Conservation (phyloP, 2,113 vertebrate species). For the Hippocampus barbouri region DNA sequence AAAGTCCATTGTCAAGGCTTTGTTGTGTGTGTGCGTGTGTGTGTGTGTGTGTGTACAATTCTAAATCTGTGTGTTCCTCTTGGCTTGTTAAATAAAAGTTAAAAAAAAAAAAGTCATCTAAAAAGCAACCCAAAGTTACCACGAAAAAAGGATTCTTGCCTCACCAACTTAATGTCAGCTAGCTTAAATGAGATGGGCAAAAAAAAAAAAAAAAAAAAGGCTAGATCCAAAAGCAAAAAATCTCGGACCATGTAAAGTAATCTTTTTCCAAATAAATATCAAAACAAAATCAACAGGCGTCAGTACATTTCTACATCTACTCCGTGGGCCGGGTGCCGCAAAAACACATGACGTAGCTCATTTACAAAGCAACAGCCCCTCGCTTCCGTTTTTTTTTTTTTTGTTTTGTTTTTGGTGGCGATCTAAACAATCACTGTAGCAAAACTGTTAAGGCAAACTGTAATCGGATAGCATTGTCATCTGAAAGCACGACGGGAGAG, state of each 20-base stretch:
- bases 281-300: slow-evolving; percentile 83
- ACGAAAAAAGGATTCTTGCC: slow-evolving; percentile 35
- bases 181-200: slow-evolving; percentile 81
- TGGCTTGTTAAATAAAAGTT: slow-evolving; percentile 75
- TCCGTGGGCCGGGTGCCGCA: slow-evolving; percentile 67
- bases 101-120: slow-evolving; percentile 67
- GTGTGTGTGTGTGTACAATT: slow-evolving; percentile 68
- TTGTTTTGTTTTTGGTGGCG: slow-evolving; percentile 54
- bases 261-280: slow-evolving; percentile 84
- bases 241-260: slow-evolving; percentile 77
- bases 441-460: slow-evolving; percentile 97
- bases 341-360: slow-evolving; percentile 84
- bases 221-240: slow-evolving; percentile 87
- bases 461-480: slow-evolving; percentile 78
- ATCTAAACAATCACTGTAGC: slow-evolving; percentile 80
- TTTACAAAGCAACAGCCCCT: slow-evolving; percentile 87
- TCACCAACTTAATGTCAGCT: slow-evolving; percentile 57
- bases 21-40: slow-evolving; percentile 72
- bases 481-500: slow-evolving; percentile 78
- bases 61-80: slow-evolving; percentile 81
- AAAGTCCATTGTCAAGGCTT: slow-evolving; percentile 77
- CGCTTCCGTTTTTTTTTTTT: slow-evolving; percentile 75
- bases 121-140: slow-evolving; percentile 70
- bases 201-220: slow-evolving; percentile 56
- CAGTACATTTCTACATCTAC: slow-evolving; percentile 78